Conservation (phyloP, 2,797 vertebrate species). For the Cuculus canorus region DNA sequence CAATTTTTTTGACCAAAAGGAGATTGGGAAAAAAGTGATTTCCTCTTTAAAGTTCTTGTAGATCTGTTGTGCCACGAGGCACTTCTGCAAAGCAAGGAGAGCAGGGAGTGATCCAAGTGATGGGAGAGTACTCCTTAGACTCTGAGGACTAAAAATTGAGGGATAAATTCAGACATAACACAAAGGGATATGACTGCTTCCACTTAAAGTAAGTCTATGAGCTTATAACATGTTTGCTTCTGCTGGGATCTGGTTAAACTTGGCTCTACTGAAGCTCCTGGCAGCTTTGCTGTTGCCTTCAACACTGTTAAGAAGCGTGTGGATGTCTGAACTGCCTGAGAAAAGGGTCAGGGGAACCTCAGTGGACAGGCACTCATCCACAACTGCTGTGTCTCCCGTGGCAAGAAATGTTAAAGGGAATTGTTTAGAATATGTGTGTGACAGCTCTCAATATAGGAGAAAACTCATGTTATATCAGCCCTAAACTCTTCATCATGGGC, state of each 20-base stretch:
- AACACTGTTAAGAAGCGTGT: background rate
- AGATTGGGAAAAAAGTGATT: background rate
- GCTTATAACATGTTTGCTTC: background rate
- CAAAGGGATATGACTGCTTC: background rate
- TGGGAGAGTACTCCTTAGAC: background rate
- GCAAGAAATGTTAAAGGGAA: background rate
- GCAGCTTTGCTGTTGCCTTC: background rate
- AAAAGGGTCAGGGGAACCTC: background rate
- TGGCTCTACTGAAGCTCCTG: background rate
- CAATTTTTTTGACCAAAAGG: background rate
- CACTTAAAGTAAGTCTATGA: background rate
- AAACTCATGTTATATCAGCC: background rate
- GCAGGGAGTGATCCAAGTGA: background rate
- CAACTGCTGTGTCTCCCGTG: too few species aligned
- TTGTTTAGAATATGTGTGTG: rapidly evolving
- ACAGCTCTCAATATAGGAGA: background rate
- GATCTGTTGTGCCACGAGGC: background rate
- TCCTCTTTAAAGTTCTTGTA: background rate
- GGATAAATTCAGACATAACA: background rate
- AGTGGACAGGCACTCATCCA: too few species aligned
- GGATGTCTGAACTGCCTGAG: background rate
- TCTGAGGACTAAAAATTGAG: background rate
- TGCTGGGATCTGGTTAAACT: background rate
- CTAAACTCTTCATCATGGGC: background rate
- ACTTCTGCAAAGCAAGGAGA: too few species aligned